phyloP scores from a whole-genome alignment of 1,140 invertebrate genomes.

The Drosophila sulfurigaster region DNA sequence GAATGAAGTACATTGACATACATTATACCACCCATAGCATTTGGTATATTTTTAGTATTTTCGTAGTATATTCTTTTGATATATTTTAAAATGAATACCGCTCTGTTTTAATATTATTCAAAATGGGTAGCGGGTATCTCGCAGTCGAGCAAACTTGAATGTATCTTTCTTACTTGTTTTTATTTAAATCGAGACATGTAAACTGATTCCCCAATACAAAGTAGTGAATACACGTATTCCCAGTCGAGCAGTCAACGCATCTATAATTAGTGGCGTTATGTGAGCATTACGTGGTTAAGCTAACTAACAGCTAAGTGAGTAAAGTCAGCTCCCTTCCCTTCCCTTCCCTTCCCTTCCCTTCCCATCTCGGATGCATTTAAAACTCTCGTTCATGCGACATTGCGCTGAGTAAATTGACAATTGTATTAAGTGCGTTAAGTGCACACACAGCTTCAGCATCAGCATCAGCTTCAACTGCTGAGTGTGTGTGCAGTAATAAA shows the following conservation, averaged over 20 bases:
- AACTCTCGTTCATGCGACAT: slow-evolving; percentile 23
- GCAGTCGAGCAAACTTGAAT: too few species aligned
- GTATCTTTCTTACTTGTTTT: neutral
- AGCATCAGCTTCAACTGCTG: too few species aligned
- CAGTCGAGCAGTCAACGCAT: slow-evolving; percentile 11
- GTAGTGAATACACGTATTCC: neutral
- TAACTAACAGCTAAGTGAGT: slow-evolving; percentile 29
- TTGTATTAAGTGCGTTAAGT: slow-evolving; percentile 75
- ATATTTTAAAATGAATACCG: too few species aligned
- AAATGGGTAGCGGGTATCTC: too few species aligned
- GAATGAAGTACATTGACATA: too few species aligned
- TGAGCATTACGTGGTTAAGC: slow-evolving; percentile 52
- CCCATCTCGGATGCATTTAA: neutral
- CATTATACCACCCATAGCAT: too few species aligned
- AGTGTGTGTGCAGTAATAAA: slow-evolving; percentile 11
- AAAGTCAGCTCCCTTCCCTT: neutral
- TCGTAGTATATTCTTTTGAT: too few species aligned
- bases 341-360: neutral
- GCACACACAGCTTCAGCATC: slow-evolving; percentile 28
- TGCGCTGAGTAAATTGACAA: slow-evolving; percentile 68
- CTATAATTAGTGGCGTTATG: slow-evolving; percentile 46
- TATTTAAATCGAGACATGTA: neutral
- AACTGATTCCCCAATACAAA: neutral
- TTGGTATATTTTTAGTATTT: too few species aligned
- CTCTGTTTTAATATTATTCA: too few species aligned